Conservation (phyloP, 2,888 invertebrate species). For the Epinotia nisella region DNA sequence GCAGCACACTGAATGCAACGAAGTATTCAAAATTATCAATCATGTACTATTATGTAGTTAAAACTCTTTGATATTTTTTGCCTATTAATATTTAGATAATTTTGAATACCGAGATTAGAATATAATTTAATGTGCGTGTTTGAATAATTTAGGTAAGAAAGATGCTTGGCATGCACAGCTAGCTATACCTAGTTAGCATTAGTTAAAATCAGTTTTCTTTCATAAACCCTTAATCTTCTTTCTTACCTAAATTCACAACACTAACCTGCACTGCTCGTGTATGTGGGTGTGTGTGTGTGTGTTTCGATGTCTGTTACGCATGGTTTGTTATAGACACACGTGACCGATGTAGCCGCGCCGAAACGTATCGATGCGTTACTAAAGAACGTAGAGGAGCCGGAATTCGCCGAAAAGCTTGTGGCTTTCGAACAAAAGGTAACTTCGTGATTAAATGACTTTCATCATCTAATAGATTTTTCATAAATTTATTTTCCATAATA, state of each 20-base stretch:
- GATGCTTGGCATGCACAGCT: background rate
- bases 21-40: slow-evolving; percentile 20
- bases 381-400: slow-evolving; percentile 74
- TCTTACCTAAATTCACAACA: slow-evolving; percentile 43
- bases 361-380: slow-evolving; percentile 70
- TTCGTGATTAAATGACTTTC: slow-evolving; percentile 47
- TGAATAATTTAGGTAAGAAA: slow-evolving; percentile 6
- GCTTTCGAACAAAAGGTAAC: slow-evolving; percentile 82
- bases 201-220: background rate
- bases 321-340: slow-evolving; percentile 78
- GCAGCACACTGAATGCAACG: background rate
- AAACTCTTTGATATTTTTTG: too few species aligned
- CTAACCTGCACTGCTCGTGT: slow-evolving; percentile 63
- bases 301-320: slow-evolving; percentile 67
- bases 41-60: too few species aligned
- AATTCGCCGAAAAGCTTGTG: slow-evolving; percentile 78
- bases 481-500: background rate
- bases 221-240: background rate
- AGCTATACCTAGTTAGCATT: background rate
- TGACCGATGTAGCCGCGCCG: slow-evolving; percentile 67
- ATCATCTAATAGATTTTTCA: slow-evolving; percentile 4
- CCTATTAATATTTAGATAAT: background rate
- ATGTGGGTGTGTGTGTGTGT: slow-evolving; percentile 46
- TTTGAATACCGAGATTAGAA: slow-evolving; percentile 1
- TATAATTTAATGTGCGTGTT: background rate